Conservation (phyloP, 2,797 vertebrate species). For the Melanogrammus aeglefinus region DNA sequence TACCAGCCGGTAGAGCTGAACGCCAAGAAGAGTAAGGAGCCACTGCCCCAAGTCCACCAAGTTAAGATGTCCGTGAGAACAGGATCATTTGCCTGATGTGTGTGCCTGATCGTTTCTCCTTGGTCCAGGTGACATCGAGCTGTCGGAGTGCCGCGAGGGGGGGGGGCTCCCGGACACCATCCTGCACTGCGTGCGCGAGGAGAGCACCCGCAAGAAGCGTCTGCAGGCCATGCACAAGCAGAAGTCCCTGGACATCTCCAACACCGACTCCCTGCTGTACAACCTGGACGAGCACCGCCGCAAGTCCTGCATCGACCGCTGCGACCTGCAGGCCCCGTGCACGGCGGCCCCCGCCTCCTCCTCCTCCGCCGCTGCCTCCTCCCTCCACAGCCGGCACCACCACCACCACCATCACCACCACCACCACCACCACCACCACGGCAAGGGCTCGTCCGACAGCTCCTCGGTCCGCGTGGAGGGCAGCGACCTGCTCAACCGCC, state of each 20-base stretch:
- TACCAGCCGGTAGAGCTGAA: constrained; percentile 98
- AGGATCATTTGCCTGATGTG: neutral
- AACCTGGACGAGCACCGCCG: constrained; percentile 93
- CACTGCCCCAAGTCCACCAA: neutral
- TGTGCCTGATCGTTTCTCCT: neutral
- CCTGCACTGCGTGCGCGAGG: constrained; percentile 92
- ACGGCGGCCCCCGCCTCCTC: constrained; percentile 47
- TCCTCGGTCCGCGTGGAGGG: constrained; percentile 64
- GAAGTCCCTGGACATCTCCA: constrained; percentile 97
- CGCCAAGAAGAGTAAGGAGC: constrained; percentile 92
- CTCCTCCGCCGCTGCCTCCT: constrained; percentile 59
- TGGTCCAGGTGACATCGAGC: constrained; percentile 91
- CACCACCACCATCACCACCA: constrained; percentile 44
- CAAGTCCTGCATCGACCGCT: constrained; percentile 97
- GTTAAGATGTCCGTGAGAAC: constrained; percentile 17
- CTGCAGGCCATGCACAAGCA: constrained; percentile 96
- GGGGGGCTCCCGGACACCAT: constrained; percentile 92
- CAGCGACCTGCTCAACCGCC: constrained; percentile 51
- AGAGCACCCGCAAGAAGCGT: constrained; percentile 92
- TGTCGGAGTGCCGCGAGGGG: constrained; percentile 94
- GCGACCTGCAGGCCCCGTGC: constrained; percentile 77
- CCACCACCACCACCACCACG: constrained; percentile 57
- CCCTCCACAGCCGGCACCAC: constrained; percentile 23
- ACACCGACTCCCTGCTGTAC: constrained; percentile 93
- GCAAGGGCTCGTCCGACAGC: constrained; percentile 72